Evolutionary conservation across 2,888 invertebrate species (phyloP).

Genomic region (Eugnorisma glareosa): DNA sequence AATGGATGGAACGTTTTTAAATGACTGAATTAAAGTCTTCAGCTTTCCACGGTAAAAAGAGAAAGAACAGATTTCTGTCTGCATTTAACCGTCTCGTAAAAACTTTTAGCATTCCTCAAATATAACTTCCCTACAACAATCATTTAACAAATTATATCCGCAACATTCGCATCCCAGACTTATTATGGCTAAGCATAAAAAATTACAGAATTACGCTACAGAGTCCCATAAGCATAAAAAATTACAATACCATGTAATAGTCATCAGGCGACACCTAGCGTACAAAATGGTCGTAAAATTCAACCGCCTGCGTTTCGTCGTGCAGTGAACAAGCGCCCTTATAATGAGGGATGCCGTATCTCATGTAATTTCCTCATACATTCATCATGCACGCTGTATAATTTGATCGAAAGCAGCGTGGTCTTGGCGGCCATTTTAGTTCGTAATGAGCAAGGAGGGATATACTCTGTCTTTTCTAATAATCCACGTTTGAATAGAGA

Average conservation of each 20-base stretch:
- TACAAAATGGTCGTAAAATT: slow-evolving; percentile 55
- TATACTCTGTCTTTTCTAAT: slow-evolving; percentile 64
- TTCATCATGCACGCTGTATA: slow-evolving; percentile 81
- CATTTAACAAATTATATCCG: slow-evolving; percentile 24
- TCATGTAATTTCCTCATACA: slow-evolving; percentile 71
- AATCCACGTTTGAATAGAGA: slow-evolving; percentile 19
- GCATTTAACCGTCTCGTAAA: slow-evolving; percentile 6
- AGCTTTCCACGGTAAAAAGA: slow-evolving; percentile 5
- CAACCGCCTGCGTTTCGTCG: slow-evolving; percentile 16
- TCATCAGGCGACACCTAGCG: slow-evolving; percentile 47
- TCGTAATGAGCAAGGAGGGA: slow-evolving; percentile 72
- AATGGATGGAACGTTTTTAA: slow-evolving; percentile 23
- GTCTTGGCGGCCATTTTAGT: slow-evolving; percentile 77
- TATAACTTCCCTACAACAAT: slow-evolving; percentile 11
- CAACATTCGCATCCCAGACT: not conserved
- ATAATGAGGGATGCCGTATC: slow-evolving; percentile 56
- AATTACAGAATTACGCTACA: slow-evolving; percentile 40
- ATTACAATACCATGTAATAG: slow-evolving; percentile 43
- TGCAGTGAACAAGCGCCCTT: slow-evolving; percentile 54
- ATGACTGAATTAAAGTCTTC: slow-evolving; percentile 9
- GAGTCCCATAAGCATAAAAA: slow-evolving; percentile 46
- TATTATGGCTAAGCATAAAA: slow-evolving; percentile 42
- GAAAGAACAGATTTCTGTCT: not conserved
- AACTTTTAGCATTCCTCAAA: slow-evolving; percentile 10
- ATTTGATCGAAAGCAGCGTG: slow-evolving; percentile 87